Conservation (phyloP, 2,797 vertebrate species). For the Tapera naevia region DNA sequence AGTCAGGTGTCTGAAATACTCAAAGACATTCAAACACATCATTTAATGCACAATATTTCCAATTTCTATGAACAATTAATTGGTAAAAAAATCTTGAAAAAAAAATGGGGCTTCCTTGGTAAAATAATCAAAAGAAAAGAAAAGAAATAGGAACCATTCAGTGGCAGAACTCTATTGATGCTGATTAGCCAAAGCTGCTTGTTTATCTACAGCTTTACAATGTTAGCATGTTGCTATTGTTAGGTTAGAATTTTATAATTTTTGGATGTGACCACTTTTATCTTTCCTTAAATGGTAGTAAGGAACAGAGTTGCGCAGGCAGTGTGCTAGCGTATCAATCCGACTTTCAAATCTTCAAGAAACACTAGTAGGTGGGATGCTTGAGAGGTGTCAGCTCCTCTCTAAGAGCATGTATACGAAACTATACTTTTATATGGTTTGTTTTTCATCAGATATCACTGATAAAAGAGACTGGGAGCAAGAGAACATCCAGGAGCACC, state of each 20-base stretch:
- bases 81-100: not conserved
- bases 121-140: not conserved
- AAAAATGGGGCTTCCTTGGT: not conserved
- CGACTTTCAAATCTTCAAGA: not conserved
- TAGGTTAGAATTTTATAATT: not conserved
- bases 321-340: not conserved
- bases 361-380: not conserved
- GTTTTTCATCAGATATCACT: conserved; percentile 80
- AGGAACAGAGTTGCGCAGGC: not conserved
- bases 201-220: not conserved
- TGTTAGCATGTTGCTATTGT: not conserved
- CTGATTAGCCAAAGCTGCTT: not conserved
- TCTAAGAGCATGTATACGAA: not conserved
- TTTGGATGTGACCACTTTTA: not conserved
- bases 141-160: not conserved
- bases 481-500: conserved; percentile 76
- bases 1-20: not conserved
- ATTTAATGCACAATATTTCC: not conserved
- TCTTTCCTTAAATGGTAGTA: not conserved
- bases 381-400: not conserved
- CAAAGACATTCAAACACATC: not conserved
- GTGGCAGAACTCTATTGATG: not conserved
- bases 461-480: conserved; percentile 81
- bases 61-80: not conserved
- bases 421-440: not conserved